phyloP scores from a whole-genome alignment of 2,888 invertebrate genomes.

The Lissocephala sabroskyi region DNA sequence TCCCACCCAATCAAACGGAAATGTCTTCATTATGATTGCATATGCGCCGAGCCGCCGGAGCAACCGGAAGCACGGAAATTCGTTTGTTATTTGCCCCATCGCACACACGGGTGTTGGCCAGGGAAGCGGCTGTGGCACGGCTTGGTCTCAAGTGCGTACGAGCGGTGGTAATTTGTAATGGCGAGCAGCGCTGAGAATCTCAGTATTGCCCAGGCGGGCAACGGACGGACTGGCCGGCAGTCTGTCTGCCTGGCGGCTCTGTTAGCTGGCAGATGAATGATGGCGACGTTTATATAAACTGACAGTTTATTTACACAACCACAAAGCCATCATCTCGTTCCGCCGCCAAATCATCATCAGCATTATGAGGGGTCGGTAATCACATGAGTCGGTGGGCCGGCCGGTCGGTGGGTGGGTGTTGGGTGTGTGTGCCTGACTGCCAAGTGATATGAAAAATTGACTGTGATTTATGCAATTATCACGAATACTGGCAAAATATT shows the following conservation, averaged over 20 bases:
- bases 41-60: constrained; percentile 28
- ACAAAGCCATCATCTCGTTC: constrained; percentile 41
- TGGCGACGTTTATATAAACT: constrained; percentile 57
- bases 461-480: constrained; percentile 61
- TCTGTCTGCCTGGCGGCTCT: background rate
- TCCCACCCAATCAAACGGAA: constrained; percentile 54
- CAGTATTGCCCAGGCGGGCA: constrained; percentile 6
- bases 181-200: constrained; percentile 29
- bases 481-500: constrained; percentile 62
- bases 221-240: constrained; percentile 7
- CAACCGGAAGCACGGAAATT: constrained; percentile 46
- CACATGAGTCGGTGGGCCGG: constrained; percentile 1
- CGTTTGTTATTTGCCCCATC: constrained; percentile 31
- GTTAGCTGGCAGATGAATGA: constrained; percentile 33
- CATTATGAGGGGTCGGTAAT: constrained; percentile 3
- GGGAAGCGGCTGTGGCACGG: no score
- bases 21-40: constrained; percentile 64
- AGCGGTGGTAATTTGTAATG: constrained; percentile 50
- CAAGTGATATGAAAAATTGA: constrained; percentile 49
- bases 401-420: background rate
- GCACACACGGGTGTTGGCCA: constrained; percentile 13
- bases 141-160: constrained; percentile 48
- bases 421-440: constrained; percentile 10
- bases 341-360: constrained; percentile 31
- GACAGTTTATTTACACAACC: constrained; percentile 62